Base-by-base conservation (phyloP, 2,797 vertebrate species). In the Nasua narica region DNA sequence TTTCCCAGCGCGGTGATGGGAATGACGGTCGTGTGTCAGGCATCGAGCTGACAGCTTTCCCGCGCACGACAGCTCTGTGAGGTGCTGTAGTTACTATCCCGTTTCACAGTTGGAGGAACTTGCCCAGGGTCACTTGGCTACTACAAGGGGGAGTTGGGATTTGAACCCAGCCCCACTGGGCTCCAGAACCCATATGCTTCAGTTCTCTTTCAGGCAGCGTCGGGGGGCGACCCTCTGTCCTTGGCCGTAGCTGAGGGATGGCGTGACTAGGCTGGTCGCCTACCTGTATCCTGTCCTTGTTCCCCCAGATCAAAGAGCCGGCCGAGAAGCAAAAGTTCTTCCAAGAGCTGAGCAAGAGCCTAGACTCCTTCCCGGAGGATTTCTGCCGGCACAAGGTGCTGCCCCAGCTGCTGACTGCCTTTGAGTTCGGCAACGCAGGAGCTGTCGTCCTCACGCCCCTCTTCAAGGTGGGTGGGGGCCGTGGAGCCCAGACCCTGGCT, bases 301-400 rank as follows among this genome's bases (percentile, higher is more conserved):
- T 69, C 43, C 60, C 32, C 11, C 83, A 99, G 99, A 99, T 99
- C 93, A 99, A 99, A 97, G 99, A 99, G 43, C 98, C 99, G 0
- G 97, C 99, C 0, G 99, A 99, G 97, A 99, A 99, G 97, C 99
- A 99, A 88, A 99, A 99, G 96, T 99, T 99, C 96, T 99, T 99
- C 98, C 99, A 99, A 98, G 99, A 99, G 94, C 98, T 99, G 81
- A 99, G 99, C 98, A 99, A 99, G 70, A 99, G 99, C 96, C 98
- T 99, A 6, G 99, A 99, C 96, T 98, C 99, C 0, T 99, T 99
- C 95, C 99, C 99, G 0, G 99, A 99, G 97, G 99, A 99, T 87
- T 99, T 99, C 98, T 99, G 99, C 95, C 99, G 99, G 82, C 99
- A 99, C 98, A 99, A 99, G 97, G 99, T 99, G 94, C 99, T 99